Evolutionary conservation across 2,888 invertebrate species (phyloP).

Genomic region (Drosophila borborema): DNA sequence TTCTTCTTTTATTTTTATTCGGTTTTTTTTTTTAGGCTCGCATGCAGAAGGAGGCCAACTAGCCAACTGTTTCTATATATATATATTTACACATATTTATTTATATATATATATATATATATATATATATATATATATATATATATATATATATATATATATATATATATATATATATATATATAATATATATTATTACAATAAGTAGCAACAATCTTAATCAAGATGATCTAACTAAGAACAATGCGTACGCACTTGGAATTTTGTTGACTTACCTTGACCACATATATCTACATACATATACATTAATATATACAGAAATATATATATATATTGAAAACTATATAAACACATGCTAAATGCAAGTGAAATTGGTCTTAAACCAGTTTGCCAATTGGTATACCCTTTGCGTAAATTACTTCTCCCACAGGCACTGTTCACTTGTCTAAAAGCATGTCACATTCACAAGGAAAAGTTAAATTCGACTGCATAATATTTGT

Average conservation of each 20-base stretch:
- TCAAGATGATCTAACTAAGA: neutral
- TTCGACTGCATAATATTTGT: neutral
- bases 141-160: neutral
- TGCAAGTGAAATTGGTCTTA: neutral
- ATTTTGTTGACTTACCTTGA: neutral
- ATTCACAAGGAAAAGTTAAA: too few species aligned
- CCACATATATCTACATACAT: neutral
- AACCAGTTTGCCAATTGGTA: neutral
- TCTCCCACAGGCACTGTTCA: neutral
- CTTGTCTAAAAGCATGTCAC: neutral
- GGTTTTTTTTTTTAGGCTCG: slow-evolving; percentile 34
- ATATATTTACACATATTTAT: neutral
- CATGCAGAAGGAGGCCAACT: slow-evolving; percentile 12
- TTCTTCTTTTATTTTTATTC: slow-evolving; percentile 39
- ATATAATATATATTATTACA: neutral
- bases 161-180: neutral
- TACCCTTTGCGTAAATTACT: too few species aligned
- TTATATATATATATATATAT: neutral
- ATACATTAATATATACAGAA: neutral
- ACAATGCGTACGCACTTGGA: neutral
- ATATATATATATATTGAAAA: neutral
- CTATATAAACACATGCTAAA: neutral
- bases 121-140: neutral
- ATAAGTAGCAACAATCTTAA: neutral
- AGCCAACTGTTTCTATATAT: slow-evolving; percentile 2